Percentiles rank a stretch among this genome's conserved stretches.
phyloP scores from a whole-genome alignment of 2,797 vertebrate species.

The Lateolabrax maculatus region DNA sequence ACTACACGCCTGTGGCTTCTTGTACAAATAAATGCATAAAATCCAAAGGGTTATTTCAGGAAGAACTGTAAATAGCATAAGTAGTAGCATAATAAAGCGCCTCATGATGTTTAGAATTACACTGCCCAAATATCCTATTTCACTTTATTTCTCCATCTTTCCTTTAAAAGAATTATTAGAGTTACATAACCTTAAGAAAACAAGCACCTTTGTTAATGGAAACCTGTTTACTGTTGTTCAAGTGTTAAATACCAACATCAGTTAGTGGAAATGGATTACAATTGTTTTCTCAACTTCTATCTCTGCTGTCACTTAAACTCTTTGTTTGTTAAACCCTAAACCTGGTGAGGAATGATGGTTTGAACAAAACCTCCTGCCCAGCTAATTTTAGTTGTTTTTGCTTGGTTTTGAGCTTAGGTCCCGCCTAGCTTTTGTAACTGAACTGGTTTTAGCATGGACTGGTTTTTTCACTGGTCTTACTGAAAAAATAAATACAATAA shows the following conservation, averaged over 20 bases:
- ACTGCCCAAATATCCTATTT: too few species aligned
- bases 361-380: background rate
- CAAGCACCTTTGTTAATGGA: background rate
- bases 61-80: too few species aligned
- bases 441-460: accelerated
- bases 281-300: background rate
- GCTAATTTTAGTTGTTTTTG: background rate
- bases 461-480: background rate
- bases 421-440: background rate
- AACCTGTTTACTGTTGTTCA: background rate
- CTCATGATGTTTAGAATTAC: too few species aligned
- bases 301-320: background rate
- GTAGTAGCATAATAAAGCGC: too few species aligned
- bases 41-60: too few species aligned
- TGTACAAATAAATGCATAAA: too few species aligned
- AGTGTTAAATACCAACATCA: background rate
- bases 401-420: background rate
- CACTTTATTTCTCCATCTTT: background rate
- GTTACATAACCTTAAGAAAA: background rate
- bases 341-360: background rate
- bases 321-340: conserved; percentile 29
- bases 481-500: background rate
- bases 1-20: too few species aligned
- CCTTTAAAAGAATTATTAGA: background rate
- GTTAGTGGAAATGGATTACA: background rate